phyloP scores from a whole-genome alignment of 1,140 invertebrate species.

The Ridgeia piscesae region DNA sequence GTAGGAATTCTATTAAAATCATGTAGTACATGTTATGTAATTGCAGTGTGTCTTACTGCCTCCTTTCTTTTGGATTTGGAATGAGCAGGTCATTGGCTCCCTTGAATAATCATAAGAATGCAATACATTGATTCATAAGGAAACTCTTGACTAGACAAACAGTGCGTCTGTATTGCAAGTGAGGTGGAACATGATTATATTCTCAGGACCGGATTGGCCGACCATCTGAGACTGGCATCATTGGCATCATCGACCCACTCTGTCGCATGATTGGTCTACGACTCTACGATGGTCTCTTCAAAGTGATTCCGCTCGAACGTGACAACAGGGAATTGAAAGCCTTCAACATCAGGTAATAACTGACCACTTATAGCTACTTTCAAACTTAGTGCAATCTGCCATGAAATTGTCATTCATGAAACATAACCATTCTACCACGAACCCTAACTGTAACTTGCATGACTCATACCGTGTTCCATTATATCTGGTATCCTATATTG shows the following conservation, averaged over 20 bases:
- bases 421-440: too few relatives aligned
- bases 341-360: conserved; percentile 78
- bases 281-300: conserved; percentile 95
- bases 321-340: conserved; percentile 92
- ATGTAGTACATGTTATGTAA: background rate
- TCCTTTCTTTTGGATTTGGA: too few relatives aligned
- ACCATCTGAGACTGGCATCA: conserved; percentile 86
- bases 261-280: conserved; percentile 88
- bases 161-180: too few relatives aligned
- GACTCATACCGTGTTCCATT: too few relatives aligned
- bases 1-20: background rate
- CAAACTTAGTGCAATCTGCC: background rate
- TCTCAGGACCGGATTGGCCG: conserved; percentile 65
- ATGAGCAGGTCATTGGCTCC: too few relatives aligned
- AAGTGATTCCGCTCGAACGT: conserved; percentile 80
- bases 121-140: too few relatives aligned
- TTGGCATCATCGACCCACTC: conserved; percentile 94
- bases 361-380: background rate
- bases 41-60: background rate
- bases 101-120: too few relatives aligned
- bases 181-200: background rate
- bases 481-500: too few relatives aligned
- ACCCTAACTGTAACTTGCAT: too few relatives aligned
- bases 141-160: too few relatives aligned
- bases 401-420: too few relatives aligned